A percentile compares a stretch with the other conserved stretches of the same genome.
phyloP scores from a whole-genome alignment of 1,140 invertebrate species.

The roundworm (Caenorhabditis elegans) region DNA sequence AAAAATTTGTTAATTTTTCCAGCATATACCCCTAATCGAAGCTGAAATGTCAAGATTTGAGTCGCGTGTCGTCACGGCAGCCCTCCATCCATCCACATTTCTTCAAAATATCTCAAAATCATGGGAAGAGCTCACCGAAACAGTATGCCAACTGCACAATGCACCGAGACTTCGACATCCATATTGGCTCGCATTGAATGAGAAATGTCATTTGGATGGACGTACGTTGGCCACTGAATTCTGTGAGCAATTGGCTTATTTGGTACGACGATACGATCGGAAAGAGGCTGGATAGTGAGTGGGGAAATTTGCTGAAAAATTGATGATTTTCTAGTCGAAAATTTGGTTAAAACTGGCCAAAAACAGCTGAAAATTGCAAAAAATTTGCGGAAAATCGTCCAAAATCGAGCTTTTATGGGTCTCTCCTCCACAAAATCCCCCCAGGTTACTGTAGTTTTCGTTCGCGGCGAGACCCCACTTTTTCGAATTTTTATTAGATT shows the following conservation, averaged over 20 bases:
- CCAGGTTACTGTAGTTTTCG: too few species aligned
- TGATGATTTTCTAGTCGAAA: not conserved
- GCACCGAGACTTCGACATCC: constrained; percentile 26
- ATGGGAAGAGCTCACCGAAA: constrained; percentile 5
- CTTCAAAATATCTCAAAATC: constrained; percentile 34
- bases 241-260: constrained; percentile 28
- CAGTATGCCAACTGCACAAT: constrained; percentile 33
- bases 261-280: not conserved
- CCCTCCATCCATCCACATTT: not conserved
- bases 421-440: too few species aligned
- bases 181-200: constrained; percentile 33
- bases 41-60: constrained; percentile 28
- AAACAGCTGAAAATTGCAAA: too few species aligned
- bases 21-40: constrained; percentile 42
- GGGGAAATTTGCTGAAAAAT: not conserved
- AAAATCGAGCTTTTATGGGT: not conserved
- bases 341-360: not conserved
- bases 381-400: too few species aligned
- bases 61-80: not conserved
- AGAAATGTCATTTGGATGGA: not conserved
- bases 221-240: constrained; percentile 2
- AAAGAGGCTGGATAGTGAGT: constrained; percentile 36
- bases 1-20: not conserved
- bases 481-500: too few species aligned
- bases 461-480: too few species aligned